Base-by-base conservation (phyloP, 2,888 invertebrate genomes). In the Apodemia zela region DNA sequence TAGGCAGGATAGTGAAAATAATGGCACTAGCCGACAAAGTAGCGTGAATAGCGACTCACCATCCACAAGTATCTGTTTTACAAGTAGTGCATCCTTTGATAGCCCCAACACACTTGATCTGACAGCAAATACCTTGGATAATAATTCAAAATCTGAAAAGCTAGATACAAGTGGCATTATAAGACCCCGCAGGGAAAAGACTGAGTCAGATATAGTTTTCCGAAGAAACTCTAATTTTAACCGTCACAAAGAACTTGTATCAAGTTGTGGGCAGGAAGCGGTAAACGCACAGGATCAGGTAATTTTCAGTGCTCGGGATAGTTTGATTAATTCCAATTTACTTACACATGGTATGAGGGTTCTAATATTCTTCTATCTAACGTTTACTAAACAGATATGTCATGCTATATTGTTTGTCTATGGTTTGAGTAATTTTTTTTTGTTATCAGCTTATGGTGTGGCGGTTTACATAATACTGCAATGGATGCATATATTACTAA, bases 131-230 rank as follows among this genome's bases (percentile, higher is more conserved):
- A 80, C 84, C 4, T 68, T 86, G 42, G 85, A 89, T 72, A 84
- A 75, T 75, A 78, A 81, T 29, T 54, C 54, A 42, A 18, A 33
- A 25, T 42, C 33, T 62, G 62, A 74, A 64, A 69, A 84, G 76
- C 76, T 82, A 75, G 80, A 81, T 62, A 60, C 77, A 7, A 77
- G 69, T 73, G 85, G 86, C 77, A 87, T 94, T 70, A 81, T 94
- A 72, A 93, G 93, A 76, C 96, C 96, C 61, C 93, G 97, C 77
- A 93, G 97, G 76, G 97, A 97, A 93, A 97, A 97, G 93, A 97
- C 97, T 79, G 97, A 97, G 90, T 97, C 96, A 67, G 96, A 96
- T 85, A 96, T 97, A 81, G 95, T 96, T 75, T 93, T 96, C 80
- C 93, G 95, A 76, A 94, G 89, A 76, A 88, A 85, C 79, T 89